phyloP scores from a whole-genome alignment of 2,113 vertebrate genomes.

The Apus apus region DNA sequence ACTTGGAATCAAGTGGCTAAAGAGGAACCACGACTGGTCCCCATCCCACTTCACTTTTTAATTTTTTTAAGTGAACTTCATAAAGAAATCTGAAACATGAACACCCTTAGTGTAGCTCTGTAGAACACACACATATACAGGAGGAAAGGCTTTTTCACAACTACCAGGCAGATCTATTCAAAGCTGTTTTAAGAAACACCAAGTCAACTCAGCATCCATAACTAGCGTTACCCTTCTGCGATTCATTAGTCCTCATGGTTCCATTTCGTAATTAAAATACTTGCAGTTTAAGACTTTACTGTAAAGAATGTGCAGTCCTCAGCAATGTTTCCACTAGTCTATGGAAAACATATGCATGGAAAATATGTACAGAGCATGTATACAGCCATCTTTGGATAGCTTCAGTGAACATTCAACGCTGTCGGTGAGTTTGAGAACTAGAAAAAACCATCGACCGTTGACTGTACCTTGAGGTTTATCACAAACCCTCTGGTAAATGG shows the following conservation, averaged over 20 bases:
- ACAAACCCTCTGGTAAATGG: constrained; percentile 42
- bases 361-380: constrained; percentile 30
- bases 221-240: constrained; percentile 36
- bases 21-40: accelerated
- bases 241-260: constrained; percentile 61
- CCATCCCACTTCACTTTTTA: not conserved
- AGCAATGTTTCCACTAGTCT: constrained; percentile 59
- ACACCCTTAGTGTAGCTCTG: not conserved
- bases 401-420: constrained; percentile 97
- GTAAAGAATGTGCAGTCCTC: constrained; percentile 64
- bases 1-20: not conserved
- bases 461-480: constrained; percentile 96
- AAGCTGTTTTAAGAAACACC: constrained; percentile 5
- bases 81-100: not conserved
- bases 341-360: constrained; percentile 56
- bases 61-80: not conserved
- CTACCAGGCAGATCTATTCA: not conserved
- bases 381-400: constrained; percentile 73
- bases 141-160: constrained; percentile 1
- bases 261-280: constrained; percentile 61
- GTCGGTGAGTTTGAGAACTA: constrained; percentile 94
- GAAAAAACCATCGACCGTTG: constrained; percentile 99
- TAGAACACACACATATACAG: not conserved
- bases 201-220: constrained; percentile 3
- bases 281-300: constrained; percentile 54